Conservation (phyloP, 2,113 vertebrate species). For the Grallaria varia region DNA sequence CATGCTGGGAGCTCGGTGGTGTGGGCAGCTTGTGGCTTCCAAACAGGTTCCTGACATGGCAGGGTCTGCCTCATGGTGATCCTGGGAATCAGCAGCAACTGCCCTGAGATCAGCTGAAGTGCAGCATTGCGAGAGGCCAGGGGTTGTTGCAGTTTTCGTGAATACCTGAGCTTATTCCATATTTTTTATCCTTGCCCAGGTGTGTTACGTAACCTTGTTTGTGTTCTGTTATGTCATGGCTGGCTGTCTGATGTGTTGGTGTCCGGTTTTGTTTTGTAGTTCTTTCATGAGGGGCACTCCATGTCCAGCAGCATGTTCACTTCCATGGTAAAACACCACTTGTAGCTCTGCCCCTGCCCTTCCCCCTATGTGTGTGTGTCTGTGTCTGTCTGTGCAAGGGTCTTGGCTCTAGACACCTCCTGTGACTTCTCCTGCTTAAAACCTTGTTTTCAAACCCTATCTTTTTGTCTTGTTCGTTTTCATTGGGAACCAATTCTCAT, state of each 20-base stretch:
- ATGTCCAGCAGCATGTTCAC: slow-evolving; percentile 80
- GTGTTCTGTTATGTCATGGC: not conserved
- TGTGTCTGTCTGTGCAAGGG: not conserved
- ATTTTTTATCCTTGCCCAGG: not conserved
- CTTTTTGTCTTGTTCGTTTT: not conserved
- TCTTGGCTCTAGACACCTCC: not conserved
- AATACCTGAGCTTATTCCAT: not conserved
- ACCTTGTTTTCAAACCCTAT: not conserved
- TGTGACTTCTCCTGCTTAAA: not conserved
- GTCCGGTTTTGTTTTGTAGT: slow-evolving; percentile 80
- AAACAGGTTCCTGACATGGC: fast-evolving
- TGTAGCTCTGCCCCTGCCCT: not conserved
- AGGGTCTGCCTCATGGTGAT: not conserved
- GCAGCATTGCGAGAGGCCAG: not conserved
- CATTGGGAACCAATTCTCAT: not conserved
- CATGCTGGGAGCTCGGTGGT: not conserved
- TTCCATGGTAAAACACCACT: slow-evolving; percentile 81
- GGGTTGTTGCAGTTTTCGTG: not conserved
- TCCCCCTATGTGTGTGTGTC: not conserved
- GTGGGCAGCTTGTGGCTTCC: not conserved
- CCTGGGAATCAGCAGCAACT: not conserved
- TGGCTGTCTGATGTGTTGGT: not conserved
- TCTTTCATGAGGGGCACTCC: slow-evolving; percentile 81
- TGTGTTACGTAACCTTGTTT: not conserved
- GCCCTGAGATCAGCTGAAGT: not conserved